These are phyloP conservation scores for Phainopepla nitens DNA, from an alignment of 2,113 vertebrate genomes.

Conservation along the genomic window DNA sequence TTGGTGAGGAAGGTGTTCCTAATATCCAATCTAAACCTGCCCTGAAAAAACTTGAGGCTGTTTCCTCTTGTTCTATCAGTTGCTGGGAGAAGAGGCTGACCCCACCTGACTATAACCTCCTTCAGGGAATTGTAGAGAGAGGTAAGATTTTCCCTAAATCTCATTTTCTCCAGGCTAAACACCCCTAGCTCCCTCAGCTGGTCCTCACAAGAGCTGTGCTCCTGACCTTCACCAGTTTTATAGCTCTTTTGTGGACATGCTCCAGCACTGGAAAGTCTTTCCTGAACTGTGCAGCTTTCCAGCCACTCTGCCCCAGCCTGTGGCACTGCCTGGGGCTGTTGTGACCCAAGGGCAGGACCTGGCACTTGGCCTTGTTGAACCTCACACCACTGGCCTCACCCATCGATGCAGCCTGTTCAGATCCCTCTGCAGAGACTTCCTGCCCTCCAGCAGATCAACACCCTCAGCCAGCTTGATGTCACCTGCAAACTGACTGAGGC, in stretches of 20 bases:
- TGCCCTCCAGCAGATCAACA: background rate
- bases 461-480: fast-evolving
- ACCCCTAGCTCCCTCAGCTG: background rate
- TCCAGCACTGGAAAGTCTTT: background rate
- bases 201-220: background rate
- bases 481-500: background rate
- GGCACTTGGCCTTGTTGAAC: background rate
- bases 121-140: background rate
- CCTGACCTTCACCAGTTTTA: background rate
- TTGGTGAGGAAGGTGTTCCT: background rate
- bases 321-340: background rate
- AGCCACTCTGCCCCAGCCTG: background rate
- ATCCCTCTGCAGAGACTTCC: background rate
- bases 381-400: background rate
- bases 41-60: fast-evolving
- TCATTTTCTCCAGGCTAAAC: background rate
- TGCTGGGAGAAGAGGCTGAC: fast-evolving
- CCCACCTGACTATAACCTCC: fast-evolving
- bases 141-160: background rate
- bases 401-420: background rate
- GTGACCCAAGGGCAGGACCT: fast-evolving
- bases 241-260: background rate
- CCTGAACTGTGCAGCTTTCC: background rate
- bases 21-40: background rate
- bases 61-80: background rate